A percentile compares a stretch with the other conserved stretches of the same genome.
Evolutionary conservation across 2,888 invertebrate genomes (phyloP).

Genomic region (Electrophaes corylata): DNA sequence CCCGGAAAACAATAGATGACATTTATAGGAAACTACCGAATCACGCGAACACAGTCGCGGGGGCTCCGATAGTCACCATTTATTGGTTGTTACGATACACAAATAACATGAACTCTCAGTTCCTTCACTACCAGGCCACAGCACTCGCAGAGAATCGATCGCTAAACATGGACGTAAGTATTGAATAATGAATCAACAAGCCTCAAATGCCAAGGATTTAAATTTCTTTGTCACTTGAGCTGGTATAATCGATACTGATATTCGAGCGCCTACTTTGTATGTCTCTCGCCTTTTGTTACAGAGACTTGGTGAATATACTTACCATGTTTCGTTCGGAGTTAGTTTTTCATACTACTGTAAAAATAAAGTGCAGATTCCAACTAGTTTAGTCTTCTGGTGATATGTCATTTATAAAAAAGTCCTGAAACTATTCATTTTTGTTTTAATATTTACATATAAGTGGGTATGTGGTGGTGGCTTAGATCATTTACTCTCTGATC

Average conservation of each 20-base stretch:
- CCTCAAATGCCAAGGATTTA: slow-evolving; percentile 33
- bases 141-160: slow-evolving; percentile 20
- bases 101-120: slow-evolving; percentile 14
- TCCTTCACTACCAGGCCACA: not conserved
- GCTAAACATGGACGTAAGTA: slow-evolving; percentile 11
- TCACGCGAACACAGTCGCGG: slow-evolving; percentile 1
- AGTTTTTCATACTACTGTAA: too few relatives aligned
- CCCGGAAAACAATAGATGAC: not conserved
- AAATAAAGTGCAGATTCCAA: too few relatives aligned
- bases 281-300: not conserved
- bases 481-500: too few relatives aligned
- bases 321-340: not conserved
- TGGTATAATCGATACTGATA: slow-evolving; percentile 21
- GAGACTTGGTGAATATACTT: not conserved
- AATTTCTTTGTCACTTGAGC: slow-evolving; percentile 22
- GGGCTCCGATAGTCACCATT: not conserved
- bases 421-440: too few relatives aligned
- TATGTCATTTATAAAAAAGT: too few relatives aligned
- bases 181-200: slow-evolving; percentile 28
- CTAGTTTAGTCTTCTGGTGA: too few relatives aligned
- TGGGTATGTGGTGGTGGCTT: too few relatives aligned
- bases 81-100: slow-evolving; percentile 13
- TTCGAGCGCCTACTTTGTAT: slow-evolving; percentile 5
- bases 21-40: not conserved
- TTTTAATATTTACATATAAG: too few relatives aligned